Base-by-base conservation (phyloP, 2,113 vertebrate genomes). In the Halcyon malimbica region DNA sequence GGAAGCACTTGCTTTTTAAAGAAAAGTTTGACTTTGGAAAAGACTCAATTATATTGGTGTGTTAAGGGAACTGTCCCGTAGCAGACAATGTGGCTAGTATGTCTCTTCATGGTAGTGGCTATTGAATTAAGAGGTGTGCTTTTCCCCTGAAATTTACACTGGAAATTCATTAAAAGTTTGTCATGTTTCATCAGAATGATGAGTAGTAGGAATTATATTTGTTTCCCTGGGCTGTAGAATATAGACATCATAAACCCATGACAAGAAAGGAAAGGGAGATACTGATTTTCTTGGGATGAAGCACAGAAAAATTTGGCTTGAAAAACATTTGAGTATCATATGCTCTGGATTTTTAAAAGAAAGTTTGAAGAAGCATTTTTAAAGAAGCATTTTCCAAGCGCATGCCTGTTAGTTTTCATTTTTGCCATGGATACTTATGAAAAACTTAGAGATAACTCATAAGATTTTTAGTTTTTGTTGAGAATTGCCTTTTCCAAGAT, bases 401-500 rank as follows among this genome's bases (percentile, higher is more conserved):
- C 20, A 50, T 29, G 64, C 19, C 31, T 48, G 44, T 74, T 90
- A 62, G 50, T 76, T 85, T 86, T 76, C 4, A 46, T 91, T 92
- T 96, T 77, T 79, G 57, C 69, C n/a, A 17, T 7, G 19, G 83
- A 82, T 84, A 93, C 92, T 94, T 86, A 84, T 39, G 73, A 85
- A 63, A 71, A 96, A 89, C 68, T 74, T 87, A 57, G 39, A 96
- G 81, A 67, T 50, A 54, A 78, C 48, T 81, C 68, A 16, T 68
- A 93, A 74, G 57, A 54, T 60, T 85, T 92, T 93, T 82, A 83
- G 65, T 73, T 94, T 89, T 89, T 93, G 44, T 82, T 90, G 90
- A 97, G 93, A 96, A 95, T 91, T 94, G 92, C 57, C 54, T 97
- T 85, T 91, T 96, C 65, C 70, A 86, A 87, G 90, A 87, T 82